A percentile compares a stretch with the other conserved stretches of the same genome.
These are phyloP conservation scores for Xerus rutilus DNA, from an alignment of 2,797 vertebrate species.

Conservation along the genomic window DNA sequence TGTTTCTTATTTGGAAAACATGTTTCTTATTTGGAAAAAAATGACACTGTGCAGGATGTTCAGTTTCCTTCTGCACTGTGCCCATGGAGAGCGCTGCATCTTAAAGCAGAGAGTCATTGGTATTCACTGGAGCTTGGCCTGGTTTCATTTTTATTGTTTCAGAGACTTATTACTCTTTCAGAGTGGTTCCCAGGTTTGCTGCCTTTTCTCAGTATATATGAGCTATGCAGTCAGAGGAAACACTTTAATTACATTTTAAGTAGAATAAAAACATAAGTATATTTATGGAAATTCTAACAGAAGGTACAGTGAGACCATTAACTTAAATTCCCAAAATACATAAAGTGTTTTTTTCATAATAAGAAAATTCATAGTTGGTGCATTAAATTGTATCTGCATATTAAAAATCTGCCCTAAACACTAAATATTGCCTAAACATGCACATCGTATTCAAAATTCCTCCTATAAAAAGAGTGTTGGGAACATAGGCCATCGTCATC, in stretches of 20 bases:
- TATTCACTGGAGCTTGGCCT: slow-evolving; percentile 77
- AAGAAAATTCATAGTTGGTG: slow-evolving; percentile 65
- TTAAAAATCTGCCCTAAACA: slow-evolving; percentile 79
- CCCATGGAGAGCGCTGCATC: slow-evolving; percentile 63
- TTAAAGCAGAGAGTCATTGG: slow-evolving; percentile 74
- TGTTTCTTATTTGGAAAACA: slow-evolving; percentile 73
- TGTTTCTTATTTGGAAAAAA: slow-evolving; percentile 21
- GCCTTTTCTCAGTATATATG: slow-evolving; percentile 72
- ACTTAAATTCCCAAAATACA: slow-evolving; percentile 80
- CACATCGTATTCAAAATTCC: slow-evolving; percentile 64
- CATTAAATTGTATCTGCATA: slow-evolving; percentile 78
- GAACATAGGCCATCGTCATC: fast-evolving
- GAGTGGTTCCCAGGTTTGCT: slow-evolving; percentile 74
- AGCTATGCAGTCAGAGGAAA: slow-evolving; percentile 76
- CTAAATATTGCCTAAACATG: slow-evolving; percentile 75
- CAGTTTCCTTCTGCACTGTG: slow-evolving; percentile 70
- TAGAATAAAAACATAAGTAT: slow-evolving; percentile 77
- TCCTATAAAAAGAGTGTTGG: slow-evolving; percentile 49
- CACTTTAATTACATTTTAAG: slow-evolving; percentile 82
- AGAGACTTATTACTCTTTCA: slow-evolving; percentile 76
- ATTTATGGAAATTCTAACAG: slow-evolving; percentile 80
- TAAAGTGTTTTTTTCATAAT: slow-evolving; percentile 69
- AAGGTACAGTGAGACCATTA: slow-evolving; percentile 75
- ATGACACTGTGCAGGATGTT: slow-evolving; percentile 68
- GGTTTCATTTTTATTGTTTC: slow-evolving; percentile 82